Conservation (phyloP, 2,888 invertebrate species). For the Coleophora flavipennella region DNA sequence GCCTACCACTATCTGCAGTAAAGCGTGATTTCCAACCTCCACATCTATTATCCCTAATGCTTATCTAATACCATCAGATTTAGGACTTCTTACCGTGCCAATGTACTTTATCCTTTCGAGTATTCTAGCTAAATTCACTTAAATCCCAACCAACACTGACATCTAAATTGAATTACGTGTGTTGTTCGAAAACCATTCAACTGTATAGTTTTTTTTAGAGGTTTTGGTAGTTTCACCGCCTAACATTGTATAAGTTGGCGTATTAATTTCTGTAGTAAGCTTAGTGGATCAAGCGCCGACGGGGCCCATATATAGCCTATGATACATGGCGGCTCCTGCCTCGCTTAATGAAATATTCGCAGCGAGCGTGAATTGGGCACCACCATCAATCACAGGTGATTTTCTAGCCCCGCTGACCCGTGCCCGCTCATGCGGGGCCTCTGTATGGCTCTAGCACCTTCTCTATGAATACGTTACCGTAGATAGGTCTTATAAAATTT, state of each 20-base stretch:
- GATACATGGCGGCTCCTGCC: constrained; percentile 58
- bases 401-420: constrained; percentile 34
- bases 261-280: constrained; percentile 64
- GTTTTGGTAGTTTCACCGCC: constrained; percentile 26
- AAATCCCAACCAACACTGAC: no score
- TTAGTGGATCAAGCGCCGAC: constrained; percentile 59
- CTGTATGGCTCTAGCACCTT: no score
- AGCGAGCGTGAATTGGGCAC: constrained; percentile 53
- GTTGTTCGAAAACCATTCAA: no score
- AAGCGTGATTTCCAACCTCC: neutral
- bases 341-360: constrained; percentile 65
- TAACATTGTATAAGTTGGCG: constrained; percentile 35
- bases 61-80: no score
- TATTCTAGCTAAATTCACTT: no score
- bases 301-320: constrained; percentile 54
- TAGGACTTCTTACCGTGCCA: neutral
- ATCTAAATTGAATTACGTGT: constrained; percentile 9
- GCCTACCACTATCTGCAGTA: no score
- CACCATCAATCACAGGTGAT: constrained; percentile 59
- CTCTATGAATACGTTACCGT: no score
- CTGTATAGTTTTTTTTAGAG: no score
- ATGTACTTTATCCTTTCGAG: neutral
- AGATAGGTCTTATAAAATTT: no score
- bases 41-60: neutral
- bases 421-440: constrained; percentile 15